Conservation (phyloP, 1,140 invertebrate genomes). For the Heliconius melpomene region DNA sequence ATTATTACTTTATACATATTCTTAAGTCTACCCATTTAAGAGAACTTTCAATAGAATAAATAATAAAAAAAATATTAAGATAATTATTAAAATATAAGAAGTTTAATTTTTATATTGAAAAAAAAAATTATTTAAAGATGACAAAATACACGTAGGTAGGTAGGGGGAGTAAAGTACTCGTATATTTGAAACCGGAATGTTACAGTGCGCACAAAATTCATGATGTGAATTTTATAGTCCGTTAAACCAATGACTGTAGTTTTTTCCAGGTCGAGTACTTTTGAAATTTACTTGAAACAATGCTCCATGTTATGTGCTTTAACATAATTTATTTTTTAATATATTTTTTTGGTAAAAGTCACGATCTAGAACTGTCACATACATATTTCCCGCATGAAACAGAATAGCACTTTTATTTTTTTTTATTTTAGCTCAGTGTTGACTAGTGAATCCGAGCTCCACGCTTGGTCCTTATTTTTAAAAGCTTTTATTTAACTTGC, state of each 20-base stretch:
- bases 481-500: too few species aligned
- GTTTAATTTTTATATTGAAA: not conserved
- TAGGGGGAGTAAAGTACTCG: not conserved
- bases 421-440: too few species aligned
- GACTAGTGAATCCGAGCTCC: too few species aligned
- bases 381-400: too few species aligned
- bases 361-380: too few species aligned
- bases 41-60: too few species aligned
- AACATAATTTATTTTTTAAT: not conserved
- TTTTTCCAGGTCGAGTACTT: slow-evolving; percentile 29
- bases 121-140: not conserved
- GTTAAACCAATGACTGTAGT: slow-evolving; percentile 28
- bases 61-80: too few species aligned
- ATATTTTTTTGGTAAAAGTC: not conserved
- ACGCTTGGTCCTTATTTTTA: too few species aligned
- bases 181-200: not conserved
- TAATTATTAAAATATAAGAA: too few species aligned
- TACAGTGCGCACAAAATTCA: slow-evolving; percentile 19
- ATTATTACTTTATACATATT: not conserved
- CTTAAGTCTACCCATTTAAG: too few species aligned
- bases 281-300: slow-evolving; percentile 28
- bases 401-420: too few species aligned
- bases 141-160: not conserved
- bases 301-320: not conserved
- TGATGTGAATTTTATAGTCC: slow-evolving; percentile 29